Evolutionary conservation across 2,888 invertebrate species (phyloP).

Genomic region (Acheta domesticus): DNA sequence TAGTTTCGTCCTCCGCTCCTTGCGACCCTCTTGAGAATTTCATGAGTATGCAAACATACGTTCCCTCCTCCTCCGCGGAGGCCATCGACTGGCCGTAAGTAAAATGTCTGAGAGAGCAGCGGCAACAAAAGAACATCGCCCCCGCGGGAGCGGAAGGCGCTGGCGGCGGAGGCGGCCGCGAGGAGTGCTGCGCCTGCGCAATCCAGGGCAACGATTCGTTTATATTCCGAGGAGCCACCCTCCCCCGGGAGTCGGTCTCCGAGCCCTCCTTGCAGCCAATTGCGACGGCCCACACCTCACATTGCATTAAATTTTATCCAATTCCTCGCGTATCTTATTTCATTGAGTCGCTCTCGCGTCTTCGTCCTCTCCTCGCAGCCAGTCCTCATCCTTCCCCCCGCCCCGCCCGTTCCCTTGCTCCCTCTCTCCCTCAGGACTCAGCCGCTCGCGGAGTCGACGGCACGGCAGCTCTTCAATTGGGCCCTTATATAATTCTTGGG

Average conservation of each 20-base stretch:
- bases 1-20: too few species aligned
- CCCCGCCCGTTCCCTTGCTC: too few species aligned
- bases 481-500: not conserved
- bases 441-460: not conserved
- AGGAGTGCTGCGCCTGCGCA: not conserved
- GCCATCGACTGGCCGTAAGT: not conserved
- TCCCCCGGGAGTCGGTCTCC: not conserved
- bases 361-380: not conserved
- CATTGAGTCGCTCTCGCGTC: not conserved
- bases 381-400: not conserved
- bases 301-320: slow-evolving; percentile 18
- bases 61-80: too few species aligned
- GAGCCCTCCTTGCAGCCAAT: not conserved
- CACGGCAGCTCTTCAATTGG: not conserved
- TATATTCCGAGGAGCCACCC: not conserved
- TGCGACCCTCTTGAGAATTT: too few species aligned
- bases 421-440: not conserved
- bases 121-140: not conserved
- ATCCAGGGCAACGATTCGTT: slow-evolving; percentile 18
- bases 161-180: not conserved
- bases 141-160: not conserved
- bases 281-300: slow-evolving; percentile 18
- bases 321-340: not conserved
- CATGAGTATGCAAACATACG: too few species aligned
- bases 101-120: not conserved